These are phyloP conservation scores for Dione juno DNA, from an alignment of 2,888 invertebrate species.

Conservation along the genomic window DNA sequence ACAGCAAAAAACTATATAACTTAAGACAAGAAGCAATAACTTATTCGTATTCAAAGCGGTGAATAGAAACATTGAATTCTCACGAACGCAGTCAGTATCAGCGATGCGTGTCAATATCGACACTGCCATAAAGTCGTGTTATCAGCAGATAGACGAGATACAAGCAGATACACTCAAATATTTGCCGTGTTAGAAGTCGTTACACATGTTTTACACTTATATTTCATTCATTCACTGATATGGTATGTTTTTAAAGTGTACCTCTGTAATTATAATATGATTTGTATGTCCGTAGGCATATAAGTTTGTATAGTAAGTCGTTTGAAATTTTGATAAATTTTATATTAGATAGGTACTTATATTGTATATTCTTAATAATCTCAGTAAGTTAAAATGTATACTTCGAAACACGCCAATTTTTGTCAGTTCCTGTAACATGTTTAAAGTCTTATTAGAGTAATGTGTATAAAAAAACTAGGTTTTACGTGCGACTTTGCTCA, in stretches of 20 bases:
- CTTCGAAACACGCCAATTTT: no score
- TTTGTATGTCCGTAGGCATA: no score
- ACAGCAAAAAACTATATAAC: neutral
- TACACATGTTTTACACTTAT: constrained; percentile 69
- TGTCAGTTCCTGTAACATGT: no score
- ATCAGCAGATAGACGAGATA: constrained; percentile 61
- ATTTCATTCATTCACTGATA: constrained; percentile 50
- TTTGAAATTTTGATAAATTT: no score
- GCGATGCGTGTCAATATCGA: constrained; percentile 53
- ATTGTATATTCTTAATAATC: no score
- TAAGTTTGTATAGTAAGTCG: no score
- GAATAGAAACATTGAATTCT: constrained; percentile 41
- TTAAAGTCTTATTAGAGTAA: no score
- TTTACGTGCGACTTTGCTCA: no score
- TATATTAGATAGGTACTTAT: no score
- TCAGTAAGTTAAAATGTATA: no score
- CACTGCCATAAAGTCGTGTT: constrained; percentile 59
- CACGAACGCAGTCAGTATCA: constrained; percentile 46
- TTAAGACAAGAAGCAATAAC: constrained; percentile 28
- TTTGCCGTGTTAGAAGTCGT: constrained; percentile 61
- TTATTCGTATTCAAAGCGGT: constrained; percentile 25
- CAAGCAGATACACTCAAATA: constrained; percentile 65
- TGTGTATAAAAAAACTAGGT: no score
- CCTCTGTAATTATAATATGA: constrained; percentile 38
- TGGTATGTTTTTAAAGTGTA: constrained; percentile 52